phyloP scores from a whole-genome alignment of 2,888 invertebrate genomes.

The Apamea crenata region DNA sequence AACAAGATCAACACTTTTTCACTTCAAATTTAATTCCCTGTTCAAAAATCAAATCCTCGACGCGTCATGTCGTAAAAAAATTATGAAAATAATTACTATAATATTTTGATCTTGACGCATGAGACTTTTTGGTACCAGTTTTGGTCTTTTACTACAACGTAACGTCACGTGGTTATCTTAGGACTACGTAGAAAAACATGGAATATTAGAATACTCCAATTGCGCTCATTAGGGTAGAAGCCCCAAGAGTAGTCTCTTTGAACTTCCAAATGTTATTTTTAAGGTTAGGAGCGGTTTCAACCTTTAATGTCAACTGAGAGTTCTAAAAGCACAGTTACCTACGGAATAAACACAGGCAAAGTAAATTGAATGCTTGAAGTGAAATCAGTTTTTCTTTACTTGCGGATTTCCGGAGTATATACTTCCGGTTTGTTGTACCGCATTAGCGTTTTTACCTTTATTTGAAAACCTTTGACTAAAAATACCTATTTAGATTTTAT shows the following conservation, averaged over 20 bases:
- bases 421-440: not conserved
- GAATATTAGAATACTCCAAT: constrained; percentile 22
- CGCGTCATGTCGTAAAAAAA: too few species aligned
- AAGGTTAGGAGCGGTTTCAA: constrained; percentile 21
- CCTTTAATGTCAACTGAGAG: constrained; percentile 35
- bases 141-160: not conserved
- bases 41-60: too few species aligned
- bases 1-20: too few species aligned
- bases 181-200: not conserved
- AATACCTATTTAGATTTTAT: not conserved
- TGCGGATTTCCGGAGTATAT: not conserved
- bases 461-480: not conserved
- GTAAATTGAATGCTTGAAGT: not conserved
- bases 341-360: constrained; percentile 16
- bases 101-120: too few species aligned
- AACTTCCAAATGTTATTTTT: constrained; percentile 37
- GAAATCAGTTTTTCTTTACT: not conserved
- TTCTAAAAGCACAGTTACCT: constrained; percentile 30
- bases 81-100: too few species aligned
- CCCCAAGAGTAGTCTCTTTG: constrained; percentile 33
- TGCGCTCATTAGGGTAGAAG: not conserved
- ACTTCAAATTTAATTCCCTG: too few species aligned
- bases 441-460: not conserved
- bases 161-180: not conserved
- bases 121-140: too few species aligned